Evolutionary conservation across 2,797 vertebrate genomes (phyloP).

Genomic region (Rhinogobio ventralis): DNA sequence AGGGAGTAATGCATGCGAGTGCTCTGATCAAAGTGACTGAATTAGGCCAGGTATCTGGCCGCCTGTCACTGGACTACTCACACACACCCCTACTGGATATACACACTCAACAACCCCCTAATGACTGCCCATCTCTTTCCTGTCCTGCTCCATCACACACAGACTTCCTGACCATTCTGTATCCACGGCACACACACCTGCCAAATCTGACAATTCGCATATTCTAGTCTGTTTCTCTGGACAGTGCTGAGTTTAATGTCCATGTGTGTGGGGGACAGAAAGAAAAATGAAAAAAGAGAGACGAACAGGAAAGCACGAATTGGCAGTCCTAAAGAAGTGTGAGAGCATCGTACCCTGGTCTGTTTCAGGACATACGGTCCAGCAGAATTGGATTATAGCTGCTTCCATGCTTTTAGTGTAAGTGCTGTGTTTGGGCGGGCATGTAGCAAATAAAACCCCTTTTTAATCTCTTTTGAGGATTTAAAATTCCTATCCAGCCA

Average conservation of each 20-base stretch:
- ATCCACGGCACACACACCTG: conserved; percentile 31
- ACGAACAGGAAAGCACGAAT: neutral
- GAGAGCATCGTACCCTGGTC: conserved; percentile 1
- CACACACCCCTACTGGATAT: conserved; percentile 36
- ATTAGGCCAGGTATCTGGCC: conserved; percentile 60
- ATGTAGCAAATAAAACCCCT: conserved; percentile 39
- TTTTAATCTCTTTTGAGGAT: conserved; percentile 51
- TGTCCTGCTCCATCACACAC: conserved; percentile 42
- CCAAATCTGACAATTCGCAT: conserved; percentile 40
- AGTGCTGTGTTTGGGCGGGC: conserved; percentile 33
- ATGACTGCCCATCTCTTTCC: conserved; percentile 46
- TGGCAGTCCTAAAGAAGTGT: neutral
- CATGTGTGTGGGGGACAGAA: conserved; percentile 12
- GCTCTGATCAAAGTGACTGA: conserved; percentile 62
- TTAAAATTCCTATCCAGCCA: conserved; percentile 41
- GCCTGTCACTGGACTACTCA: conserved; percentile 52
- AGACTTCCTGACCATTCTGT: conserved; percentile 10
- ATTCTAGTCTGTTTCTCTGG: conserved; percentile 33
- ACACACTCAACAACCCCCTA: conserved; percentile 44
- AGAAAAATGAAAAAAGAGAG: neutral
- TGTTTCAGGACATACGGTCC: conserved; percentile 26
- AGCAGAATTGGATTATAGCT: conserved; percentile 35
- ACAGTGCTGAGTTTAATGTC: conserved; percentile 3
- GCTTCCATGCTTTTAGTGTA: conserved; percentile 42
- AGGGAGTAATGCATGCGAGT: conserved; percentile 47